Conservation (phyloP, 2,888 invertebrate species). For the Abrostola tripartita region DNA sequence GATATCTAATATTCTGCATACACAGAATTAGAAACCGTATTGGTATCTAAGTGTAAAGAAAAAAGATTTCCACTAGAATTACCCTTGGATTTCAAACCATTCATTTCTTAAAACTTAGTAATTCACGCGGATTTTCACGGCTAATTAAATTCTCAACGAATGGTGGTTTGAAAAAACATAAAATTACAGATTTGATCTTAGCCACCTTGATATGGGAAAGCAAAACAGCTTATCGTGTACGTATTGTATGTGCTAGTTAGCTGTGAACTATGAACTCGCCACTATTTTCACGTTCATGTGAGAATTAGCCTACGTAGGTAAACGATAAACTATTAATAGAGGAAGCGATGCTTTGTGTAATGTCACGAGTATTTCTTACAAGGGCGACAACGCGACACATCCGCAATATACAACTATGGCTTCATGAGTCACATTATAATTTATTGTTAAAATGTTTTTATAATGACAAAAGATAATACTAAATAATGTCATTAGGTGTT, state of each 20-base stretch:
- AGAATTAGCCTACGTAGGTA: conserved; percentile 6
- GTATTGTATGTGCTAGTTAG: conserved; percentile 19
- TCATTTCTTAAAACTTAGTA: no score
- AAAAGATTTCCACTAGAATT: no score
- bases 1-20: neutral
- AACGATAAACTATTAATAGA: conserved; percentile 13
- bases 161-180: no score
- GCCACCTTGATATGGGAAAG: conserved; percentile 7
- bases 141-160: no score
- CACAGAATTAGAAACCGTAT: no score
- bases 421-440: conserved; percentile 14
- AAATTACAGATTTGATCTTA: neutral
- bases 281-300: conserved; percentile 23
- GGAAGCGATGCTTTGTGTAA: conserved; percentile 13
- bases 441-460: neutral
- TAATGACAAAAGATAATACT: neutral
- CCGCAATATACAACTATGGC: conserved; percentile 18
- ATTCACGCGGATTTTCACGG: no score
- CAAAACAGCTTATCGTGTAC: conserved; percentile 19
- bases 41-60: no score
- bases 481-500: no score
- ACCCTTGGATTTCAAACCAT: no score
- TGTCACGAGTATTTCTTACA: conserved; percentile 19
- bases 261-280: conserved; percentile 42
- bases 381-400: conserved; percentile 13